Base-by-base conservation (phyloP, 2,888 invertebrate genomes). In the Leptopterna dolabrata region DNA sequence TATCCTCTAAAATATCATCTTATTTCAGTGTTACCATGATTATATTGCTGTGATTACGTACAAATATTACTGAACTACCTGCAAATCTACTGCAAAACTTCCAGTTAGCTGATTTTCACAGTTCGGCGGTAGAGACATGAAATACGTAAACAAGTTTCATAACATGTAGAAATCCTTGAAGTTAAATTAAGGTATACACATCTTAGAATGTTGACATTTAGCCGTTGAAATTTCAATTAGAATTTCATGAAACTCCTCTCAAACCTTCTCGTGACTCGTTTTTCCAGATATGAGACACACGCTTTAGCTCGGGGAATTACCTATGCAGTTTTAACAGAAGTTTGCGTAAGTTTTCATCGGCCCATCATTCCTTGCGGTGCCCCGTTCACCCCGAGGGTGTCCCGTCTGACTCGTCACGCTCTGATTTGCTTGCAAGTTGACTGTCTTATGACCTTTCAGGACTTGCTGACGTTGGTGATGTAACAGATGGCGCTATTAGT, bases 291-390 rank as follows among this genome's bases (percentile, higher is more conserved):
- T 27, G 11, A 27, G 24, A 63, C 9, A 63, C 27, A 7, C 63
- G 19, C 63, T 63, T 63, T 63, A 24, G 27, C 24, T 19, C 63
- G 63, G 11, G 63, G 24, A 55, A 63, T 63, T 24, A 63, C 63
- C 63, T 63, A 63, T 63, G 63, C 63, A 63, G 63, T 63, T 63
- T 63, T 36, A 36, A 63, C 63, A 24, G 63, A 63, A 63, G 24
- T 19, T 63, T 63, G 63, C 63, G 63, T 24, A 63, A 63, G 63
- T 63, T 63, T 63, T 63, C 63, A 63, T 63, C 63, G 63, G 63
- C 24, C n/a, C 63, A 63, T 63, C 63, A 63, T 63, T 27, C 24
- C 63, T 24, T 9, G 63, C n/a, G 4, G 3, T n/a, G 9, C 24
- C 63, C 63, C 63, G 63, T 63, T 63, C 63, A 63, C 63, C 63